Base-by-base conservation (phyloP, 2,888 invertebrate genomes). In the Noctua fimbriata region DNA sequence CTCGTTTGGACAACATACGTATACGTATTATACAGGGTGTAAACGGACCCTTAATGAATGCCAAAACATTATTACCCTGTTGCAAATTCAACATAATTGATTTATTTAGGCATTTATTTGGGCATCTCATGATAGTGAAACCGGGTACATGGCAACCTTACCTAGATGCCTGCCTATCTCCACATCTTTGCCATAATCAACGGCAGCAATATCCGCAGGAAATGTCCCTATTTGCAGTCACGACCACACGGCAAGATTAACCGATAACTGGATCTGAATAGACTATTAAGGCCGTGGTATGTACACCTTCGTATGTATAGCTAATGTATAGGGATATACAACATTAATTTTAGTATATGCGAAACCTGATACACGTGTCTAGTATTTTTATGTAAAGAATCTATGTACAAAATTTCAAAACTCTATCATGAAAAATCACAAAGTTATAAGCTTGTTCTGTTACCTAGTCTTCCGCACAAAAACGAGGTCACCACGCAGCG, bases 171-270 rank as follows among this genome's bases (percentile, higher is more conserved):
- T 69, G 21, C 47, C 28, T 72, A 78, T 78, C 71, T 63, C 52
- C 21, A 65, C 79, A 73, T 84, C 73, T 21, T 83, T 81, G 32
- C 63, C 67, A 69, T 74, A 86, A 73, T 77, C 70, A 71, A 77
- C 67, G 82, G 12, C 21, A n/a, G 36, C 58, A 70, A 85, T 83
- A 73, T 83, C 85, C 83, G 63, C 18, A 32, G 85, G 85, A 81
- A 83, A 85, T 70, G 69, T 69, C 44, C 69, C 75, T 24, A 81
- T 83, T 83, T 58, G 58, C 75, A 85, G 85, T 85, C 83, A 41
- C 69, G 83, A 83, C 72, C 83, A 70, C 81, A 72, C 21, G 49
- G 65, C 81, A 69, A 85, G 75, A 85, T 83, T 73, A 85, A 70
- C 69, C 72, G 83, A 83, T 83, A 85, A 85, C 75, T 47, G 36